phyloP scores from a whole-genome alignment of 2,888 invertebrate species.

The Napeogenes sylphis region DNA sequence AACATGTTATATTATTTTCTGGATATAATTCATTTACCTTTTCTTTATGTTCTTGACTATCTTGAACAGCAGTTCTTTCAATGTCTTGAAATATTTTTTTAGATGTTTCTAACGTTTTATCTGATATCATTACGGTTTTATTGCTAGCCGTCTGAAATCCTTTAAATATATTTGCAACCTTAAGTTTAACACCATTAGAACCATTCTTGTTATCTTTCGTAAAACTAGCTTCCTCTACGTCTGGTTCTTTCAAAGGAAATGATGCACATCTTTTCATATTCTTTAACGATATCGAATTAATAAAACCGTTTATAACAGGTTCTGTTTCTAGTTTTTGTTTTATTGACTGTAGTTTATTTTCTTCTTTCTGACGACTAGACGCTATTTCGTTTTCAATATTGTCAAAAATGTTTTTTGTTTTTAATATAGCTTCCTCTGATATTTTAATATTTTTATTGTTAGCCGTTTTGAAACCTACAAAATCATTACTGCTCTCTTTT shows the following conservation, averaged over 20 bases:
- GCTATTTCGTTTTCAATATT: conserved; percentile 25
- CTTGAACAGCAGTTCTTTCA: conserved; percentile 5
- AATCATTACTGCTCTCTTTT: conserved; percentile 13
- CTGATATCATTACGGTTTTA: conserved; percentile 43
- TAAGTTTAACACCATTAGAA: neutral
- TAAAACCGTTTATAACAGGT: conserved; percentile 4
- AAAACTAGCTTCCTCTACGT: neutral
- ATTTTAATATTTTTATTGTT: conserved; percentile 53
- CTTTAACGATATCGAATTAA: too few relatives aligned
- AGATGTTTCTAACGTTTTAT: conserved; percentile 35
- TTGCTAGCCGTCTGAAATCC: conserved; percentile 52
- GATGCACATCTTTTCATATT: too few relatives aligned
- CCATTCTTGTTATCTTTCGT: neutral
- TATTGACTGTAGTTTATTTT: too few relatives aligned
- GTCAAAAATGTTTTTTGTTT: conserved; percentile 45
- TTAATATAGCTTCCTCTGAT: conserved; percentile 44
- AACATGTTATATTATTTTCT: conserved; percentile 1
- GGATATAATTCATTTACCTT: neutral
- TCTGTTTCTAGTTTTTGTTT: neutral
- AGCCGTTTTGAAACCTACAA: conserved; percentile 54
- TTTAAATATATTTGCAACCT: neutral
- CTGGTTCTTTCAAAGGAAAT: neutral
- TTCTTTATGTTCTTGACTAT: neutral
- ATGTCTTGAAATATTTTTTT: conserved; percentile 36
- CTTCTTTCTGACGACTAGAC: too few relatives aligned